Evolutionary conservation across 2,113 vertebrate genomes (phyloP).

Genomic region (Mobula birostris): DNA sequence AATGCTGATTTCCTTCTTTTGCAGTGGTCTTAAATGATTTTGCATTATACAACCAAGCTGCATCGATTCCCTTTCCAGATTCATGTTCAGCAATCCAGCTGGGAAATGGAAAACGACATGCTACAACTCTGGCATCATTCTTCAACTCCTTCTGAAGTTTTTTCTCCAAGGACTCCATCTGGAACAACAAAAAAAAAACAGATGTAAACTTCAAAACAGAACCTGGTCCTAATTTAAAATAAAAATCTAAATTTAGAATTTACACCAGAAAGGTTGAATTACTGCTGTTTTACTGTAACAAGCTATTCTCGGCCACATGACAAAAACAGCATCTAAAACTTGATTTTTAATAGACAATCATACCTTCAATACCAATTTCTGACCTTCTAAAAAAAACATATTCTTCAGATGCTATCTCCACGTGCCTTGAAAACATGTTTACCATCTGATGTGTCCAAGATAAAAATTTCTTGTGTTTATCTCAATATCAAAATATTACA

Average conservation of each 20-base stretch:
- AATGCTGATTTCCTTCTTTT: not conserved
- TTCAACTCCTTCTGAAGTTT: conserved; percentile 76
- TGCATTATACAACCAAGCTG: conserved; percentile 80
- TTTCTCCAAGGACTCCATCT: conserved; percentile 82
- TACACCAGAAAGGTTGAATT: too few relatives aligned
- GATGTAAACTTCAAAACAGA: not conserved
- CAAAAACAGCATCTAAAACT: not conserved
- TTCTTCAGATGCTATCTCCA: not conserved
- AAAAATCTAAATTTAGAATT: not conserved
- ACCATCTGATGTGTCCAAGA: not conserved
- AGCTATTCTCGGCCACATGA: too few relatives aligned
- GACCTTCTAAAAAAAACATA: not conserved
- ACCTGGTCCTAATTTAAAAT: not conserved
- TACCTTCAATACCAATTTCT: not conserved
- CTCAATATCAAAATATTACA: not conserved
- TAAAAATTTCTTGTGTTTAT: not conserved
- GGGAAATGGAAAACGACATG: conserved; percentile 92
- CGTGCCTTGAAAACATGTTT: not conserved
- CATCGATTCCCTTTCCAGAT: conserved; percentile 76
- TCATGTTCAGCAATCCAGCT: conserved; percentile 70
- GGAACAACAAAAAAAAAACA: conserved; percentile 38
- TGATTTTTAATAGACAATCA: not conserved
- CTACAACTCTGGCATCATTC: conserved; percentile 68
- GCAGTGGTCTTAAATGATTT: conserved; percentile 47
- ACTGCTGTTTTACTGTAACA: not conserved